Evolutionary conservation across 1,140 invertebrate genomes (phyloP), one percentile per base, ranked within the genome.

Genomic region (Aradophagus sp.): DNA sequence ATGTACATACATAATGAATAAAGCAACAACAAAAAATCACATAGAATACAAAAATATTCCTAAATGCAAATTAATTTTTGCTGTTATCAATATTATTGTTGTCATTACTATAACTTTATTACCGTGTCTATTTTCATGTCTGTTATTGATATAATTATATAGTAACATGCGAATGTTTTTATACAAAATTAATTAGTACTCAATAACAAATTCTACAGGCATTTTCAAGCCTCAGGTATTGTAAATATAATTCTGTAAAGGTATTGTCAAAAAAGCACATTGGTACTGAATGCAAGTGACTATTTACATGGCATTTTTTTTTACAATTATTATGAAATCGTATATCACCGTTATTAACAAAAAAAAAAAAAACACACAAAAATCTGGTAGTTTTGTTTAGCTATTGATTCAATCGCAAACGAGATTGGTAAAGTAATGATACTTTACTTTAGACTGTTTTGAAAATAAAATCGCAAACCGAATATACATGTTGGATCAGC

Each of bases 291-390:
- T 35, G 10, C 45, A 52, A 52, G 39, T 52, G 47, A 52, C 53
- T 67, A 67, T 58, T 58, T 67, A 59, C 63, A 67, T 23, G 52
- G 52, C 38, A 52, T 29, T 29, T 55, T 35, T 8, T 63, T 29
- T 45, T 36, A 50, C 39, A 61, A 48, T 27, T 27, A 42, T 42
- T 56, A 56, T 42, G 42, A 66, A 48, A 56, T 48, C 14, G 11
- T 48, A 42, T 48, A 56, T 29, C 15, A n/a, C n/a, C n/a, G n/a
- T n/a, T n/a, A 10, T 19, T 35, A 41, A 55, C 29, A 52, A 29
- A 29, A 29, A n/a, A 29, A 29, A 29, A n/a, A 34, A 29, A 48
- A 66, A 20, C 48, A 56, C 42, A 56, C 34, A 56, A 42, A 35
- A 56, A 32, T 36, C 2, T 2, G 59, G 15, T 15, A 36, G 5